Percentiles rank a stretch among this genome's conserved stretches.
These are phyloP conservation scores for Morpho deidamia DNA, from an alignment of 2,888 invertebrate species.

Conservation along the genomic window DNA sequence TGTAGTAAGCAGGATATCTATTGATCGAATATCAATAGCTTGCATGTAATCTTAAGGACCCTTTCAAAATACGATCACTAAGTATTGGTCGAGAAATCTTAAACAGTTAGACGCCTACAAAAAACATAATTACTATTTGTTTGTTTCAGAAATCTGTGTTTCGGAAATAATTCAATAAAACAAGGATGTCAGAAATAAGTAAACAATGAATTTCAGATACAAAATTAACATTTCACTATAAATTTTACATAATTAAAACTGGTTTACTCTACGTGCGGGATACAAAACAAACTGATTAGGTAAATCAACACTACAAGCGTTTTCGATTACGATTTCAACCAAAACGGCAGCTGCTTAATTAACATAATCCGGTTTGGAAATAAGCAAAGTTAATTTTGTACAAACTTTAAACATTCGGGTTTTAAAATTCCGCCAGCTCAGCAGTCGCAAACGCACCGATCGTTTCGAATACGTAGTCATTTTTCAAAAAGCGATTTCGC, in stretches of 20 bases:
- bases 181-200: constrained; percentile 4
- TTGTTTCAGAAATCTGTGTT: too few species aligned
- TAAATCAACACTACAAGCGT: constrained; percentile 53
- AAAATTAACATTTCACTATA: background rate
- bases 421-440: constrained; percentile 38
- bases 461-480: constrained; percentile 37
- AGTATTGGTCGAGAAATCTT: too few species aligned
- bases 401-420: constrained; percentile 43
- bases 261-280: constrained; percentile 29
- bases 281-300: constrained; percentile 57
- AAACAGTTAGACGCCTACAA: too few species aligned
- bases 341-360: constrained; percentile 52
- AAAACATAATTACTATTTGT: too few species aligned
- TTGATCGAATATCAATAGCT: too few species aligned
- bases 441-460: constrained; percentile 34
- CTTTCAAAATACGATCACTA: too few species aligned
- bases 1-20: too few species aligned
- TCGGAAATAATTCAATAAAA: too few species aligned
- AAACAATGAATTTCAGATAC: constrained; percentile 2
- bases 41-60: too few species aligned
- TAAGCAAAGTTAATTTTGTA: constrained; percentile 55
- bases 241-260: constrained; percentile 26
- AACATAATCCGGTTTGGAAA: constrained; percentile 55
- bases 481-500: constrained; percentile 54
- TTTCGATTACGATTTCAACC: constrained; percentile 53